These are phyloP conservation scores for Baryphthengus martii DNA, from an alignment of 2,113 vertebrate genomes.

Conservation along the genomic window DNA sequence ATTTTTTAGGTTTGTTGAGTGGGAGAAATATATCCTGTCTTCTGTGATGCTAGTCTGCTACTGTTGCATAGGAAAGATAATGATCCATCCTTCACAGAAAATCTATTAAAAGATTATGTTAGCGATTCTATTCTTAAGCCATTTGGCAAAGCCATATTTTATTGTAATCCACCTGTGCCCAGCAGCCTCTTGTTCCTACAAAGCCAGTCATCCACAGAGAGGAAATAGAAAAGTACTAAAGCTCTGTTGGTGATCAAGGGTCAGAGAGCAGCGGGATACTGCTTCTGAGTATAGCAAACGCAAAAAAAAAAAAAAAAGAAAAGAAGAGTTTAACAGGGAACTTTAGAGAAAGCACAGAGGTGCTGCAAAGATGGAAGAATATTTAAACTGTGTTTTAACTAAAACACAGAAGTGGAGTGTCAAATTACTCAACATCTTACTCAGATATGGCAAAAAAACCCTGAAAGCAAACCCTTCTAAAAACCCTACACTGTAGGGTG, in stretches of 20 bases:
- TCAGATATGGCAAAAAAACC: background rate
- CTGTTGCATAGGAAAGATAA: background rate
- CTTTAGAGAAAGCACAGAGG: background rate
- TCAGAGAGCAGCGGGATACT: slow-evolving; percentile 7
- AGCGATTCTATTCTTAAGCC: slow-evolving; percentile 1
- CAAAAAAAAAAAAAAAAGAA: too few species aligned
- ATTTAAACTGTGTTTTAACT: background rate
- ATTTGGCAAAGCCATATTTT: background rate
- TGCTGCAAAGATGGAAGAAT: background rate
- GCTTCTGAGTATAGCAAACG: background rate
- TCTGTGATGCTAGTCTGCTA: background rate
- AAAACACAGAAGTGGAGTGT: background rate
- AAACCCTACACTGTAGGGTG: background rate
- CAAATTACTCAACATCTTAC: background rate
- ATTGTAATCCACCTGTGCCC: background rate
- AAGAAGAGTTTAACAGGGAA: background rate
- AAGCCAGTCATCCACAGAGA: background rate
- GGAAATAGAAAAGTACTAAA: background rate
- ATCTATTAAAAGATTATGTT: background rate
- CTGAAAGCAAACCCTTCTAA: background rate
- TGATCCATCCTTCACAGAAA: background rate
- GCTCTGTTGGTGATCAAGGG: background rate
- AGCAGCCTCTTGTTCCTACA: background rate
- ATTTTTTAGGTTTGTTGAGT: background rate
- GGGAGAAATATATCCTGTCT: background rate